Evolutionary conservation across 30 jellyfish, hydroid and myxozoan genomes (phyloP), one percentile per base, ranked within the genome.

Genomic region (Pelagia noctiluca): DNA sequence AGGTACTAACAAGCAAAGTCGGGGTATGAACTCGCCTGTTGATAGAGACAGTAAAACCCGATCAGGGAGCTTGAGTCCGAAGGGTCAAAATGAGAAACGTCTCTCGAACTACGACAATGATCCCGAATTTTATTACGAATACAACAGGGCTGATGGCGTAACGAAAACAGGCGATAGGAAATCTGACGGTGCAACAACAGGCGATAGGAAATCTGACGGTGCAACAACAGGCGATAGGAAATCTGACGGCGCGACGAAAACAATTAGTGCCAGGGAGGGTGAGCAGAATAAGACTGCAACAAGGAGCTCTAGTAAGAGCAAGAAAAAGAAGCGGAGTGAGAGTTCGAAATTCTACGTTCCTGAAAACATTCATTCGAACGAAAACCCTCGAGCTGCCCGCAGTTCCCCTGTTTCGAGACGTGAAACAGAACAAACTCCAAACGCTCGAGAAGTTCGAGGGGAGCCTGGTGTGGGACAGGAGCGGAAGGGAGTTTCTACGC

Each of bases 101-200:
- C 88, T 35, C 32, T 61, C 78, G 5, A 79, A 57, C 16, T 54
- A 54, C 26, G 88, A 77, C 8, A 77, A 61, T 33, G n/a, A n/a
- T n/a, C n/a, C n/a, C n/a, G n/a, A n/a, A n/a, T n/a, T n/a, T n/a
- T n/a, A n/a, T n/a, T n/a, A n/a, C n/a, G n/a, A n/a, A n/a, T n/a
- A n/a, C n/a, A n/a, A n/a, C n/a, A n/a, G n/a, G n/a, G n/a, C 60
- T 38, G 18, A 30, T 25, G n/a, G 83, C 28, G 13, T 25, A 31
- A 1, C 19, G 7, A 21, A 21, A 29, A 25, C 18, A n/a, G 50
- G 75, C 75, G 38, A 3, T 21, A 8, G 31, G 75, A 63, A 28
- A 16, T 5, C 75, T 53, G 69, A 53, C 21, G 69, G 18, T 4
- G 25, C 32, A 53, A 5, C 69, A 19, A 33, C 21, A 13, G 32